These are phyloP conservation scores for Tethea ocularis DNA, from an alignment of 2,888 invertebrate genomes.

Conservation along the genomic window DNA sequence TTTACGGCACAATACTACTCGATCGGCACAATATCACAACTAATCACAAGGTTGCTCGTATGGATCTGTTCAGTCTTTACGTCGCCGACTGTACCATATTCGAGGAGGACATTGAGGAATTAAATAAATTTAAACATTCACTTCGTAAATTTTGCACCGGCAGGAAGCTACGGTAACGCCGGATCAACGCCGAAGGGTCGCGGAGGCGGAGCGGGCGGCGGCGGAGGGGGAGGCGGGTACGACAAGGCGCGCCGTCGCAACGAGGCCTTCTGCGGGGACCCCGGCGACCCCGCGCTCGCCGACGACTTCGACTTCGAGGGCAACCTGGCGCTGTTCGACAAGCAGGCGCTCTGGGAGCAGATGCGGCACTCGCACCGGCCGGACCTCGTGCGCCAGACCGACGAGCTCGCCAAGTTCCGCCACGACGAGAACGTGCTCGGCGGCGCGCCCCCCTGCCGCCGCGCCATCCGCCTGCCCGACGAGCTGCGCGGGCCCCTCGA, in stretches of 20 bases:
- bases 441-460: constrained; percentile 27
- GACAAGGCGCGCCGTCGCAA: constrained; percentile 83
- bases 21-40: no score
- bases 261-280: constrained; percentile 91
- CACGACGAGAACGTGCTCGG: constrained; percentile 93
- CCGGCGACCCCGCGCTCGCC: constrained; percentile 85
- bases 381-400: constrained; percentile 68
- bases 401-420: constrained; percentile 82
- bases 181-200: constrained; percentile 79
- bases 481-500: constrained; percentile 81
- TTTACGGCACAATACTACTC: no score
- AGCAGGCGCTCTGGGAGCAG: constrained; percentile 78
- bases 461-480: constrained; percentile 87
- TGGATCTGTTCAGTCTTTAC: no score
- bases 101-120: no score
- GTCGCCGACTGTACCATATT: no score
- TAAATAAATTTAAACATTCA: not conserved
- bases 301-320: constrained; percentile 98
- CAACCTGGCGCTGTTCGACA: constrained; percentile 95
- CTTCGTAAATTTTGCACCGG: not conserved
- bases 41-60: no score
- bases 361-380: constrained; percentile 61
- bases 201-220: constrained; percentile 65
- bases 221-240: constrained; percentile 48
- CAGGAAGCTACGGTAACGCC: constrained; percentile 54